phyloP scores from a whole-genome alignment of 1,140 invertebrate genomes.

The Amyelois transitella region DNA sequence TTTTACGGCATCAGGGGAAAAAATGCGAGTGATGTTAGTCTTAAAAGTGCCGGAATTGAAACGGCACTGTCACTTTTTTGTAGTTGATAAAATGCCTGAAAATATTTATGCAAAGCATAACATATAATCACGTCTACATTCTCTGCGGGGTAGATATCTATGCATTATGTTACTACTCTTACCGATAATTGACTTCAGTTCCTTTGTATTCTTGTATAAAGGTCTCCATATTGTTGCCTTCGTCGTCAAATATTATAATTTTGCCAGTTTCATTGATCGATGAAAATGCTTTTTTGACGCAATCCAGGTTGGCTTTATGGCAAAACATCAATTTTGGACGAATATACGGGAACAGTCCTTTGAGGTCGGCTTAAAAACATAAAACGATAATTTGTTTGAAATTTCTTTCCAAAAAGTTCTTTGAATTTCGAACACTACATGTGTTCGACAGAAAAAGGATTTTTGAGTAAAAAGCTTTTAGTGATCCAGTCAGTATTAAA shows the following conservation, averaged over 20 bases:
- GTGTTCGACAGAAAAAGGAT: too few species aligned
- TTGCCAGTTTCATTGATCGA: slow-evolving; percentile 1
- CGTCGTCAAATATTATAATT: slow-evolving; percentile 25
- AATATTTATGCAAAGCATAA: background rate
- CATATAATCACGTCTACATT: too few species aligned
- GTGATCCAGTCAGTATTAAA: too few species aligned
- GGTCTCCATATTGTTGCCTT: slow-evolving; percentile 14
- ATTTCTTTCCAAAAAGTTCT: too few species aligned
- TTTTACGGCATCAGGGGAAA: background rate
- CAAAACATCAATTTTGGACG: slow-evolving; percentile 29
- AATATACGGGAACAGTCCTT: slow-evolving; percentile 16
- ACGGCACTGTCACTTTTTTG: background rate
- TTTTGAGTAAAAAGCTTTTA: too few species aligned
- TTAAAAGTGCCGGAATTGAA: background rate
- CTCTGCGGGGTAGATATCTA: too few species aligned
- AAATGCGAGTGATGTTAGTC: too few species aligned
- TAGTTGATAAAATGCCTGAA: background rate
- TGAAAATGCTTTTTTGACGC: slow-evolving; percentile 16
- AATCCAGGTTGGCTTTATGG: slow-evolving; percentile 11
- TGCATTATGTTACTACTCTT: background rate
- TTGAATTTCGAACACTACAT: too few species aligned
- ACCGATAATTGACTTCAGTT: slow-evolving; percentile 22
- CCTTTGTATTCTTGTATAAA: slow-evolving; percentile 21
- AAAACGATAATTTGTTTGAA: too few species aligned
- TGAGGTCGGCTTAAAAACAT: slow-evolving; percentile 22